phyloP scores from a whole-genome alignment of 1,140 invertebrate genomes.

The Drosophila triauraria region DNA sequence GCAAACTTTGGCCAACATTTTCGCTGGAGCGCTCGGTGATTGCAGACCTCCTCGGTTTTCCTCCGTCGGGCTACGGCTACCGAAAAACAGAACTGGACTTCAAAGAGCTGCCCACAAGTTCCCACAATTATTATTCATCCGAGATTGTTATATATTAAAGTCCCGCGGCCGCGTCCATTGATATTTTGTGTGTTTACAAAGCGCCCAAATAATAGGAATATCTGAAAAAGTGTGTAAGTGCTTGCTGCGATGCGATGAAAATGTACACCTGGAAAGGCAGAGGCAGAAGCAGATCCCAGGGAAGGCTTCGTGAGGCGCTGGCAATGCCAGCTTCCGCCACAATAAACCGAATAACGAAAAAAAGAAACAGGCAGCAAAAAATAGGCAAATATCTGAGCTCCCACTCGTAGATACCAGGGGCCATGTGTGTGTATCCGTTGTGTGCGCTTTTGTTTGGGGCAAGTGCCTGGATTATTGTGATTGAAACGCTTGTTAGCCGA shows the following conservation, averaged over 20 bases:
- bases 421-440: slow-evolving; percentile 40
- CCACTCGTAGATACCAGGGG: slow-evolving; percentile 42
- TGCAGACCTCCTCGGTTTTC: slow-evolving; percentile 50
- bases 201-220: slow-evolving; percentile 31
- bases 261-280: slow-evolving; percentile 63
- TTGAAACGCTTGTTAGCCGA: slow-evolving; percentile 56
- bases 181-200: slow-evolving; percentile 56
- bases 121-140: slow-evolving; percentile 59
- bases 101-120: slow-evolving; percentile 25
- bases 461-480: slow-evolving; percentile 48
- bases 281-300: slow-evolving; percentile 21
- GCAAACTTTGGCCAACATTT: slow-evolving; percentile 67
- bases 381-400: slow-evolving; percentile 61
- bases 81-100: slow-evolving; percentile 42
- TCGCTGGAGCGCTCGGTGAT: slow-evolving; percentile 61
- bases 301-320: slow-evolving; percentile 34
- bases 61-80: slow-evolving; percentile 19
- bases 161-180: slow-evolving; percentile 14
- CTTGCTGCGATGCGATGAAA: slow-evolving; percentile 50
- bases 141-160: slow-evolving; percentile 41
- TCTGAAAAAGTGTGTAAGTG: slow-evolving; percentile 53
- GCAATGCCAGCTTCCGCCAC: slow-evolving; percentile 58
- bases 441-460: slow-evolving; percentile 22
- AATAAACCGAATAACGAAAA: slow-evolving; percentile 45
- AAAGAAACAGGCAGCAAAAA: slow-evolving; percentile 25